Conservation (phyloP, 2,797 vertebrate species). For the Chiloscyllium punctatum region DNA sequence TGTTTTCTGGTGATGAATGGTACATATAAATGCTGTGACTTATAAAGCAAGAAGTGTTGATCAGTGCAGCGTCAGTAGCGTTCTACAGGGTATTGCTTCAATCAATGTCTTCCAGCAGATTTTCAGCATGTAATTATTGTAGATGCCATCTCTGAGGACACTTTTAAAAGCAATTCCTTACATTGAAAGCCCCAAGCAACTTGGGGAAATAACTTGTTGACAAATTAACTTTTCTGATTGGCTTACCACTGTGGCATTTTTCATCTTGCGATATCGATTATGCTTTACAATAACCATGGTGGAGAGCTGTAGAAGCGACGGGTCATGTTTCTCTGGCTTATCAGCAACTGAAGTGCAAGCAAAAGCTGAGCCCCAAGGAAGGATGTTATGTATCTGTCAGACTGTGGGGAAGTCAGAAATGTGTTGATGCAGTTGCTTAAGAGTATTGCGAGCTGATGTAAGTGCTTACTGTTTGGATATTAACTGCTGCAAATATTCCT, state of each 20-base stretch:
- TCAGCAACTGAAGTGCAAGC: background rate
- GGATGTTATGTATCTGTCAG: background rate
- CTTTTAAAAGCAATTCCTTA: background rate
- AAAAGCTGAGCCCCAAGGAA: background rate
- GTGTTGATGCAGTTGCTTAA: background rate
- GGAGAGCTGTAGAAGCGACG: background rate
- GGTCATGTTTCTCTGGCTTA: background rate
- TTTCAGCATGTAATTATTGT: background rate
- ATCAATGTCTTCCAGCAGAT: background rate
- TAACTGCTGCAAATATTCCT: background rate
- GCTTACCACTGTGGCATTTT: background rate
- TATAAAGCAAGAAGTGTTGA: background rate
- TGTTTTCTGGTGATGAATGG: background rate
- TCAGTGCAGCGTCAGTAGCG: background rate
- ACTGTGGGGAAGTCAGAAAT: background rate
- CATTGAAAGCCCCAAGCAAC: background rate
- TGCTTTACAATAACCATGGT: background rate
- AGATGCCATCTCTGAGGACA: background rate
- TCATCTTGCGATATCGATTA: background rate
- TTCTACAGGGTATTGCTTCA: background rate
- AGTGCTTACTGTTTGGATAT: background rate
- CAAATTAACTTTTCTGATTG: conserved; percentile 12
- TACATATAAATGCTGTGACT: background rate
- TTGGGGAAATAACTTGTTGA: background rate
- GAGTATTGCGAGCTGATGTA: background rate